Evolutionary conservation across 2,888 invertebrate genomes (phyloP).

Genomic region (Andrena camellia): DNA sequence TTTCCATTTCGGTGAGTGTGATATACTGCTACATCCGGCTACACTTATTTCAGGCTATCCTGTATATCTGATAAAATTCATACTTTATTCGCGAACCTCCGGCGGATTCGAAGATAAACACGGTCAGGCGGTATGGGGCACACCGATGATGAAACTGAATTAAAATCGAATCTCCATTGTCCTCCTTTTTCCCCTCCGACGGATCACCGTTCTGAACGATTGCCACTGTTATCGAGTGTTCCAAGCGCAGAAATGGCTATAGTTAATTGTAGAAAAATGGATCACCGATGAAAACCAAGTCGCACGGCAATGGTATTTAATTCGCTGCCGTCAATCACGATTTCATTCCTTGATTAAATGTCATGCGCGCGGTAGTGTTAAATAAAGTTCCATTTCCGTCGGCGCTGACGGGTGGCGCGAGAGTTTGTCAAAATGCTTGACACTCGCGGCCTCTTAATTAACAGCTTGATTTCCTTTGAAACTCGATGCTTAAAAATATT

Average conservation of each 20-base stretch:
- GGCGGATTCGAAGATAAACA: constrained; percentile 5
- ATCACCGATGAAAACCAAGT: constrained; percentile 10
- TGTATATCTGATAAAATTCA: neutral
- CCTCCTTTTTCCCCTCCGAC: neutral
- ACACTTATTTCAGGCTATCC: neutral
- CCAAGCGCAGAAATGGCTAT: constrained; percentile 2
- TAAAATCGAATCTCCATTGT: constrained; percentile 15
- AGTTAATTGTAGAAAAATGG: constrained; percentile 29
- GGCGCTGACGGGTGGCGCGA: neutral
- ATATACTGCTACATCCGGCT: neutral
- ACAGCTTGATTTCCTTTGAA: constrained; percentile 10
- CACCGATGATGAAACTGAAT: constrained; percentile 31
- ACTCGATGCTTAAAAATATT: constrained; percentile 17
- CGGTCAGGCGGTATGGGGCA: neutral
- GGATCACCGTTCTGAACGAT: neutral
- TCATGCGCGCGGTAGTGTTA: neutral
- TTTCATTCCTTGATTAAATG: constrained; percentile 46
- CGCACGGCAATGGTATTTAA: neutral
- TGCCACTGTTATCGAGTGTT: constrained; percentile 21
- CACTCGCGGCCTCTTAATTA: neutral
- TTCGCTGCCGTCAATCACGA: constrained; percentile 24
- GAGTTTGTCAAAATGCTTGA: neutral
- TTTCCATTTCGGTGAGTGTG: no score
- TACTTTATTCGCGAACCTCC: neutral
- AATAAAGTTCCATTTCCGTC: constrained; percentile 22